A percentile compares a stretch with the other conserved stretches of the same genome.
These are phyloP conservation scores for Noctua comes DNA, from an alignment of 2,888 invertebrate species.

Conservation along the genomic window DNA sequence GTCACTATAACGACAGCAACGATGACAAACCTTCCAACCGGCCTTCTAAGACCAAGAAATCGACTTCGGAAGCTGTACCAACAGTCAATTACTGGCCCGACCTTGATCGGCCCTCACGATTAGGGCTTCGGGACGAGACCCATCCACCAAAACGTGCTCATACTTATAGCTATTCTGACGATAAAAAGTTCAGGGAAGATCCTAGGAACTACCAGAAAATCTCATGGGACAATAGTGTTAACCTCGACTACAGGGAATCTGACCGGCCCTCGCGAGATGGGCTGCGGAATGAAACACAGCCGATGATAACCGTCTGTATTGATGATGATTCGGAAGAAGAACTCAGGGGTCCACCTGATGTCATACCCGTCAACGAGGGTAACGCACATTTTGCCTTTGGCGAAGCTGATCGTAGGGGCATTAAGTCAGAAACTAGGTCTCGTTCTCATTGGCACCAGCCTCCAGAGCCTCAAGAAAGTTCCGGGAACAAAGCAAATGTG, in stretches of 20 bases:
- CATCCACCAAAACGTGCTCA: background rate
- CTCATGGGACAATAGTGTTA: constrained; percentile 1
- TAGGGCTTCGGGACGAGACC: constrained; percentile 22
- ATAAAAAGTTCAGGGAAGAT: constrained; percentile 11
- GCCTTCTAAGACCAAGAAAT: background rate
- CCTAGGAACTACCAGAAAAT: constrained; percentile 20
- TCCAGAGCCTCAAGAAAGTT: background rate
- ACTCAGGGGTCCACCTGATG: background rate
- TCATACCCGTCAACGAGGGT: background rate
- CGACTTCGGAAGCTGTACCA: constrained; percentile 6
- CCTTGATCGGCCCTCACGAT: constrained; percentile 35
- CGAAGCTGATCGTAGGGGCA: background rate
- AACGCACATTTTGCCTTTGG: background rate
- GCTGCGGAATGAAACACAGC: constrained; percentile 12
- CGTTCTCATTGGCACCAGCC: background rate
- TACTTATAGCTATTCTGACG: constrained; percentile 26
- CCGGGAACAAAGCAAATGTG: background rate
- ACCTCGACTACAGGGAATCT: constrained; percentile 12
- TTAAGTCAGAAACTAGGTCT: background rate
- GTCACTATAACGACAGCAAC: constrained; percentile 2
- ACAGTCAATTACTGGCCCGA: constrained; percentile 21
- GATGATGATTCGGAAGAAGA: constrained; percentile 13
- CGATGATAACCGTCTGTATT: background rate
- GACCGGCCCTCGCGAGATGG: constrained; percentile 36
- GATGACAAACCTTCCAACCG: constrained; percentile 1